phyloP scores from a whole-genome alignment of 2,888 invertebrate genomes.

The Ommatoiulus sabulosus region DNA sequence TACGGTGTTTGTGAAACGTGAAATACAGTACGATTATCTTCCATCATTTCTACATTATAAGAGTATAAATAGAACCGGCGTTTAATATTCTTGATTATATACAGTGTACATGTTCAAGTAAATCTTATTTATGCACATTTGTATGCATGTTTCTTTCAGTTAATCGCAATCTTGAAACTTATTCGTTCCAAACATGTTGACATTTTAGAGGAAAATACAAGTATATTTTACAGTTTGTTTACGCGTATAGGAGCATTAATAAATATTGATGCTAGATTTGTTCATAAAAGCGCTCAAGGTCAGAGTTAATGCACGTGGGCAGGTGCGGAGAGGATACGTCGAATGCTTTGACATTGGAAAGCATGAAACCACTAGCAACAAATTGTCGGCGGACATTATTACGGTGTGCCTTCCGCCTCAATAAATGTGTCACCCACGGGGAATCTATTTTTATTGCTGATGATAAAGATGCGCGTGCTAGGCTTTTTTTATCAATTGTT shows the following conservation, averaged over 20 bases:
- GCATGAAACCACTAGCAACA: not conserved
- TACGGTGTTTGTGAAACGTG: too few relatives aligned
- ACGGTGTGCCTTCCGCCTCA: not conserved
- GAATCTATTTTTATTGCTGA: conserved; percentile 7
- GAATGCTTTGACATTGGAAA: not conserved
- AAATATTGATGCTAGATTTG: not conserved
- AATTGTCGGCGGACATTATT: not conserved
- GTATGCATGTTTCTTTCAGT: not conserved
- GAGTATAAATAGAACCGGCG: too few relatives aligned
- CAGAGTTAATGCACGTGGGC: not conserved
- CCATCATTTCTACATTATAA: too few relatives aligned
- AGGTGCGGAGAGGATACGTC: not conserved
- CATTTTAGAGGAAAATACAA: too few relatives aligned
- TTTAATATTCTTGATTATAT: not conserved
- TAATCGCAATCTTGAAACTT: not conserved
- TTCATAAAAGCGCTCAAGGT: not conserved
- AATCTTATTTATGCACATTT: not conserved
- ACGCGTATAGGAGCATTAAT: not conserved
- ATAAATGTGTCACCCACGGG: conserved; percentile 17
- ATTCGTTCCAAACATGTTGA: too few relatives aligned
- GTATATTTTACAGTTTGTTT: not conserved
- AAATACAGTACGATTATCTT: too few relatives aligned
- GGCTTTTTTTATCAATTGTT: not conserved
- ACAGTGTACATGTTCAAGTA: too few relatives aligned
- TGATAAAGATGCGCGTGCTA: not conserved